Base-by-base conservation (phyloP, 35 echinoderm and acorn worm genomes). In the Strongylocentrotus purpuratus region DNA sequence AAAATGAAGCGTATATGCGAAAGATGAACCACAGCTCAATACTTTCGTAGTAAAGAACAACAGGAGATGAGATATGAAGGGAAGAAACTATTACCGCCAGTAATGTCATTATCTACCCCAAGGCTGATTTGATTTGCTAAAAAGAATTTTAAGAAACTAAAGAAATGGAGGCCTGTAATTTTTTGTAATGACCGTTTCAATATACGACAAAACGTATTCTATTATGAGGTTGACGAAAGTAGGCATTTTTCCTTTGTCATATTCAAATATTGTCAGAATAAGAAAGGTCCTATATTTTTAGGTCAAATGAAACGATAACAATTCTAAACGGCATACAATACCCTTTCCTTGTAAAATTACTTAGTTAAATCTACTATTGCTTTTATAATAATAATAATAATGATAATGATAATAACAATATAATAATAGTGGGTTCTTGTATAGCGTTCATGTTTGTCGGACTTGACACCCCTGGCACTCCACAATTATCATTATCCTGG, bases 11-110 rank as follows among this genome's bases (percentile, higher is more conserved):
- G 20, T 78, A 78, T 78, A n/a, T 55, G 20, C 13, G 65, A 78
- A 78, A 78, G 65, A 78, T n/a, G 65, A 78, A 78, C 65, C 65
- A 31, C 65, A 28, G 65, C 65, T 28, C 25, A 78, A 78, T 78
- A 78, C 65, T 8, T 28, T 15, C 65, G 65, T 78, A 78, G 65
- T n/a, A 78, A 22, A 18, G 65, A n/a, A 78, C 65, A 78, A 78
- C 20, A 78, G 25, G 65, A 28, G 20, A 78, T 78, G 65, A 78
- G 20, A 78, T 78, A n/a, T 8, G 65, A 78, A n/a, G 65, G 65
- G 65, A 78, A 78, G 65, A 78, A 78, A 89, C 87, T 89, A 89
- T 89, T 89, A 89, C 87, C 65, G 65, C 65, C 65, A 78, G 65
- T 78, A 78, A 78, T 78, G 87, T 89, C 87, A 46, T 89, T 89